Base-by-base conservation (phyloP, 2,888 invertebrate species). In the Dasysyrphus albostriatus region DNA sequence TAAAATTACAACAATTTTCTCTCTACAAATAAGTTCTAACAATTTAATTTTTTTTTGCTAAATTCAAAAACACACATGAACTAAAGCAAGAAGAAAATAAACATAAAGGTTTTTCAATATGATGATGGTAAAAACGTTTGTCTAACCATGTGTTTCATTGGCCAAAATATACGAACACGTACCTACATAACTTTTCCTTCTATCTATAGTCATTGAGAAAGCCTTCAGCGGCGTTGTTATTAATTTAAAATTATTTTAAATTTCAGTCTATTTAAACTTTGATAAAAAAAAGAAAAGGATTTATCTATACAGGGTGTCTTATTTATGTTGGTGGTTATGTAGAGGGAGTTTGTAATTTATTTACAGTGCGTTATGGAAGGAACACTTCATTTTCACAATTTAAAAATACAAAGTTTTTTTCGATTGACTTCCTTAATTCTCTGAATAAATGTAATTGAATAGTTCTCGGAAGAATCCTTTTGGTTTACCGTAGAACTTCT, bases 61-160 rank as follows among this genome's bases (percentile, higher is more conserved):
- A 54, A 32, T 32, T 54, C 7, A 29, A 54, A 54, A 16, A 47
- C 47, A 7, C 8, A 54, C 54, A 54, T 54, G 14, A 54, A 54
- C 54, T 54, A 10, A 32, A 32, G n/a, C n/a, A 10, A n/a, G 6
- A n/a, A 7, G 7, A n/a, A n/a, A n/a, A n/a, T n/a, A 7, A n/a
- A n/a, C n/a, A 42, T 3, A 42, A 42, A 14, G 42, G 42, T 42
- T 42, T n/a, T 42, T 42, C 12, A 42, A 14, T 42, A 12, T 14
- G 42, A 14, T 24, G 24, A 24, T 14, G 14, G 12, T 5, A 42
- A 42, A 5, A 44, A n/a, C n/a, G 44, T 44, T 58, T 58, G 58
- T 58, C 34, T 16, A 16, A 16, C 58, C 58, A 58, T 58, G 34
- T 34, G 58, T 58, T 58, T 10, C 58, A 58, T 58, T 37, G 34